phyloP scores from a whole-genome alignment of 2,888 invertebrate species.

The Eubasilissa splendida region DNA sequence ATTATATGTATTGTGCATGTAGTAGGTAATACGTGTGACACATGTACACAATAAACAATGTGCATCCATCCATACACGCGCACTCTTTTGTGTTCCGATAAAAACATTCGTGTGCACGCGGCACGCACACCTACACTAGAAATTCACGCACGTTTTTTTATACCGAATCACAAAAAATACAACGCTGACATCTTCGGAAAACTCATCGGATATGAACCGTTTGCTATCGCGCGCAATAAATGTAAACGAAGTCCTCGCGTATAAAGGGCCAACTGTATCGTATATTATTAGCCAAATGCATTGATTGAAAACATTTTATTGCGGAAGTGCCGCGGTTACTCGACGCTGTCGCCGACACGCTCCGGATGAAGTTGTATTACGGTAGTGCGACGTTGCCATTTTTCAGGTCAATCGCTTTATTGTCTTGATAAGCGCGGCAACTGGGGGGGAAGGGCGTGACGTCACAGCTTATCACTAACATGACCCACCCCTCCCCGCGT shows the following conservation, averaged over 20 bases:
- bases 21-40: neutral
- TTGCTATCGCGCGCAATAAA: neutral
- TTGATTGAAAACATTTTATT: neutral
- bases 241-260: neutral
- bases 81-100: neutral
- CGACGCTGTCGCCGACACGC: neutral
- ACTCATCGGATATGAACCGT: conserved; percentile 11
- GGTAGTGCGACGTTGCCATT: conserved; percentile 28
- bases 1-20: neutral
- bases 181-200: neutral
- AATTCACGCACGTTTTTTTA: conserved; percentile 1
- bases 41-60: conserved; percentile 6
- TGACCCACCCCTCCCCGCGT: neutral
- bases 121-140: neutral
- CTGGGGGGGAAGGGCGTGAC: conserved; percentile 28
- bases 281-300: neutral
- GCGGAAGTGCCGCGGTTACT: conserved; percentile 5
- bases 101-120: neutral
- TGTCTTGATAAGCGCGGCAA: conserved; percentile 15
- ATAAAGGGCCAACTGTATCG: neutral
- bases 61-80: conserved; percentile 15
- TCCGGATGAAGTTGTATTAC: conserved; percentile 10
- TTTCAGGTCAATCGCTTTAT: conserved; percentile 38
- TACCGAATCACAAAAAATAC: conserved; percentile 11
- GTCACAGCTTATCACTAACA: conserved; percentile 39